These are phyloP conservation scores for Drosophila ambigua DNA, from an alignment of 1,140 invertebrate species.

Conservation along the genomic window DNA sequence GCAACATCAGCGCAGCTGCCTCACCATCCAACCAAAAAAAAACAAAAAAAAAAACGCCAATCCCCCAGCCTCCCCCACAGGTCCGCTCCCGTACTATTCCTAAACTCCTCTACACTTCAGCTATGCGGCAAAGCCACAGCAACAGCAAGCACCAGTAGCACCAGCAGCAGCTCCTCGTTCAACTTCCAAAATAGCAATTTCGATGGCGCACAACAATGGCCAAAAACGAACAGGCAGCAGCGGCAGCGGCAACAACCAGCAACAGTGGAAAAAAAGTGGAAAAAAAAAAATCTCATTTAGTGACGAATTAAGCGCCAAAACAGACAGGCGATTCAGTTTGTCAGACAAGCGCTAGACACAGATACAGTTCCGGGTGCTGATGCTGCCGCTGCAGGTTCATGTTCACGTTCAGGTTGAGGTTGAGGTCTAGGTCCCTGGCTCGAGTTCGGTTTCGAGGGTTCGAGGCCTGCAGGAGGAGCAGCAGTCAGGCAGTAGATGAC, in stretches of 20 bases:
- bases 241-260: background rate
- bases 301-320: constrained; percentile 83
- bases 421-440: constrained; percentile 30
- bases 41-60: too few relatives aligned
- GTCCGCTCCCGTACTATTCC: background rate
- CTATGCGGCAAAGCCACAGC: constrained; percentile 38
- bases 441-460: constrained; percentile 16
- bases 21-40: background rate
- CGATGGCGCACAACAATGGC: constrained; percentile 57
- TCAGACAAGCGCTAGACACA: constrained; percentile 63
- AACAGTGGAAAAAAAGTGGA: constrained; percentile 24
- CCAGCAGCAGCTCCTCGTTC: constrained; percentile 32
- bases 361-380: background rate
- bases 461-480: constrained; percentile 44
- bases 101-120: constrained; percentile 9
- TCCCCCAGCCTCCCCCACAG: too few relatives aligned
- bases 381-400: background rate
- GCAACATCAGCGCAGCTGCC: constrained; percentile 5
- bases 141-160: constrained; percentile 18
- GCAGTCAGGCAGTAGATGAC: constrained; percentile 47
- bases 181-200: constrained; percentile 69
- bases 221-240: constrained; percentile 36
- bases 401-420: background rate
- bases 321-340: constrained; percentile 76
- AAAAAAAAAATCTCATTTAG: constrained; percentile 80